A percentile compares a stretch with the other conserved stretches of the same genome.
These are phyloP conservation scores for Lordiphosa clarofinis DNA, from an alignment of 1,140 invertebrate species.

Conservation along the genomic window DNA sequence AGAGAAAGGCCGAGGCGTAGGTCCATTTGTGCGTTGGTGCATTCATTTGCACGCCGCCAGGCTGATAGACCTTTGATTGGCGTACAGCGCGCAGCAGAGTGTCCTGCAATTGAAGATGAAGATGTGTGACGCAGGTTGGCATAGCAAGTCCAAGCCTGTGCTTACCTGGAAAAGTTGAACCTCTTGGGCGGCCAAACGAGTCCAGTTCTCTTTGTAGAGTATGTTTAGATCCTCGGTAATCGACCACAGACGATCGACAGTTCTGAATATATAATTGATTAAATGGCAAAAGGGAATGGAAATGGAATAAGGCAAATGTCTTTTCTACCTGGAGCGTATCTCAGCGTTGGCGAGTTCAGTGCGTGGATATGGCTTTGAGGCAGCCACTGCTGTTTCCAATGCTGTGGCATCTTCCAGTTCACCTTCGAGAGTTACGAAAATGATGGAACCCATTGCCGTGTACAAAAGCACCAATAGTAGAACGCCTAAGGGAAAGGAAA, in stretches of 20 bases:
- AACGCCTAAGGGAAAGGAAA: constrained; percentile 82
- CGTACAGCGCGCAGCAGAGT: constrained; percentile 79
- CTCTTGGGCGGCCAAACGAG: constrained; percentile 89
- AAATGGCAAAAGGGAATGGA: background rate
- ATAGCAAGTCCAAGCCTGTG: too few relatives aligned
- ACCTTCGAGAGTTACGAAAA: constrained; percentile 93
- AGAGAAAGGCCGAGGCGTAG: constrained; percentile 94
- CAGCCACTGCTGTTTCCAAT: constrained; percentile 82
- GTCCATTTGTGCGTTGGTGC: constrained; percentile 88
- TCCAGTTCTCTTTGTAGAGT: constrained; percentile 97
- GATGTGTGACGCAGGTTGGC: constrained; percentile 9
- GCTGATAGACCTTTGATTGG: constrained; percentile 73
- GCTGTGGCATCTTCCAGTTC: constrained; percentile 77
- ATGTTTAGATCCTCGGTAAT: constrained; percentile 97
- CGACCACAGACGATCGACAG: constrained; percentile 92
- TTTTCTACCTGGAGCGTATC: constrained; percentile 80
- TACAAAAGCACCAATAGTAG: constrained; percentile 93
- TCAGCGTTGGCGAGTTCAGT: constrained; percentile 79
- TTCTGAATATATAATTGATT: constrained; percentile 67
- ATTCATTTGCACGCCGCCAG: constrained; percentile 79
- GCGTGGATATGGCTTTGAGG: constrained; percentile 83
- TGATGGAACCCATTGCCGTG: constrained; percentile 93
- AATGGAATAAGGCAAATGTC: background rate
- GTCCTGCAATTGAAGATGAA: constrained; percentile 59
- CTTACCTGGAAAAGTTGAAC: constrained; percentile 91